phyloP scores from a whole-genome alignment of 1,140 invertebrate species.

The Nylanderia fulva region DNA sequence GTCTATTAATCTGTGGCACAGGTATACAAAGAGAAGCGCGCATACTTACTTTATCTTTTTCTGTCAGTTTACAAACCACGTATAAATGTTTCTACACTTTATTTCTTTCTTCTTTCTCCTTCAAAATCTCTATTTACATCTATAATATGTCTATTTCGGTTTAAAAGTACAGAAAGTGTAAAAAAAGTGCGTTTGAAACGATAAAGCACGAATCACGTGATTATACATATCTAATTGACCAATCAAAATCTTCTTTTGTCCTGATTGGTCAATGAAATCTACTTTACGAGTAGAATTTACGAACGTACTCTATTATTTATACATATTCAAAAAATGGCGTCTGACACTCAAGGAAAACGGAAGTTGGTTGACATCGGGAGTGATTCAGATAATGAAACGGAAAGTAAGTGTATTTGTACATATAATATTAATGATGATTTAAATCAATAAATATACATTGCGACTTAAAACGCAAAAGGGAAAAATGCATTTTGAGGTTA shows the following conservation, averaged over 20 bases:
- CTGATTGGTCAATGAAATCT: no score
- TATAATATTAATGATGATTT: neutral
- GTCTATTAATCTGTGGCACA: no score
- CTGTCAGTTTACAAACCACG: neutral
- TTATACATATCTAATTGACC: neutral
- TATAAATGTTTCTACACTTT: neutral
- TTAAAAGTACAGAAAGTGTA: neutral
- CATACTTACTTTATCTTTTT: neutral
- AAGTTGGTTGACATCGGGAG: constrained; percentile 64
- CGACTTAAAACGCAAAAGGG: neutral
- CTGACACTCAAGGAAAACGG: constrained; percentile 68
- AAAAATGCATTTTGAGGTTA: constrained; percentile 65
- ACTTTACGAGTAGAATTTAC: no score
- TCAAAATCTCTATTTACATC: neutral
- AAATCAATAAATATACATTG: constrained; percentile 3
- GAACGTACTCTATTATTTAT: neutral
- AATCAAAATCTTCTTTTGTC: no score
- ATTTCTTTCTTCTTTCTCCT: neutral
- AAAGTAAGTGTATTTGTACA: constrained; percentile 69
- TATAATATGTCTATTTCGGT: neutral
- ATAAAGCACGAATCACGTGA: neutral
- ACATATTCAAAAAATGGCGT: constrained; percentile 61
- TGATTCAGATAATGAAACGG: constrained; percentile 75
- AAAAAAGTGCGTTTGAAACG: neutral
- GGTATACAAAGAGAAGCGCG: neutral